A percentile compares a stretch with the other conserved stretches of the same genome.
phyloP scores from a whole-genome alignment of 1,140 invertebrate species.

The Hormaphis cornu region DNA sequence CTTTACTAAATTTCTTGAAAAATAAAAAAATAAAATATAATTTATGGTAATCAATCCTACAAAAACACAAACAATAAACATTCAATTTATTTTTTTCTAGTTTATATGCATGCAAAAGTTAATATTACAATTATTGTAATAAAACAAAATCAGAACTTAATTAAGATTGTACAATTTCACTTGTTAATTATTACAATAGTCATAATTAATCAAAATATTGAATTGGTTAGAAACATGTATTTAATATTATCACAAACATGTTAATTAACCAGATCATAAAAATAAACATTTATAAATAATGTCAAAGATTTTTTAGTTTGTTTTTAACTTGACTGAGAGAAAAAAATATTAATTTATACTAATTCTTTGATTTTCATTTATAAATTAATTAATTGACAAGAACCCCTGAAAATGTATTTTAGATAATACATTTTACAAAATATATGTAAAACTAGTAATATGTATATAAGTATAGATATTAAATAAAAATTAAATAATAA shows the following conservation, averaged over 20 bases:
- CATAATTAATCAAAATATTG: neutral
- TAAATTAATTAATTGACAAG: neutral
- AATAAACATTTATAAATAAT: neutral
- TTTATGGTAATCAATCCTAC: too few species aligned
- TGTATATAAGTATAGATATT: too few species aligned
- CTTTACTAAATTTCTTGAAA: too few species aligned
- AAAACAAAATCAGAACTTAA: neutral
- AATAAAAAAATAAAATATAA: too few species aligned
- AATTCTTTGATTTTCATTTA: neutral
- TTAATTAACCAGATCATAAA: neutral
- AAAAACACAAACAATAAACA: conserved; percentile 6
- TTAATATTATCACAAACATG: conserved; percentile 6
- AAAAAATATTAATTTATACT: neutral
- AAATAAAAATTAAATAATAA: neutral
- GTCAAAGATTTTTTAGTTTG: neutral
- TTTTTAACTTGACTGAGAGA: neutral
- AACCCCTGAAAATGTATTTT: neutral
- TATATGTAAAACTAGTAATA: too few species aligned
- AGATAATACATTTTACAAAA: neutral
- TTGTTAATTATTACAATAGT: neutral
- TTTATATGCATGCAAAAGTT: neutral
- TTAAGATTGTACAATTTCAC: neutral
- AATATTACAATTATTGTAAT: neutral
- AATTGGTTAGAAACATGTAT: neutral
- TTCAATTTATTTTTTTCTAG: neutral